Conservation (phyloP, 2,888 invertebrate species). For the Clostera curtula region DNA sequence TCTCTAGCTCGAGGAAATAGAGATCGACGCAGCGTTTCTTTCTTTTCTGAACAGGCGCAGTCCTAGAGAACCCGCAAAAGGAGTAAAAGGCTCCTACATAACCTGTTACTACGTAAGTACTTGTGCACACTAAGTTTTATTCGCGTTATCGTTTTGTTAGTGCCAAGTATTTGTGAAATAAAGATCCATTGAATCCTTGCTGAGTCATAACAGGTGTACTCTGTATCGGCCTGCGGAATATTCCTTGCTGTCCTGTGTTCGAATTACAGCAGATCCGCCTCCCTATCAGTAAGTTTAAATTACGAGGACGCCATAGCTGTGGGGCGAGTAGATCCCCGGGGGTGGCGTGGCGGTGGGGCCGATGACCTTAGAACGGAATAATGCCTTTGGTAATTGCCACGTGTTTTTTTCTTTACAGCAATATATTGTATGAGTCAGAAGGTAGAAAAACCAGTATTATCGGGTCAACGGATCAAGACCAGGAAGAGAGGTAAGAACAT, state of each 20-base stretch:
- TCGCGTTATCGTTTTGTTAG: slow-evolving; percentile 31
- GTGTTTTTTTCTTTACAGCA: slow-evolving; percentile 77
- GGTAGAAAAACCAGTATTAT: slow-evolving; percentile 99
- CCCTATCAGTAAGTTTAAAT: slow-evolving; percentile 39
- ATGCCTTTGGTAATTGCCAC: slow-evolving; percentile 58
- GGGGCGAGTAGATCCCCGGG: slow-evolving; percentile 26
- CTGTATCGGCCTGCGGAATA: slow-evolving; percentile 25
- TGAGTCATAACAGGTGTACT: slow-evolving; percentile 37
- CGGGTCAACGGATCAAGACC: slow-evolving; percentile 99
- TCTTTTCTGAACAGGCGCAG: slow-evolving; percentile 75
- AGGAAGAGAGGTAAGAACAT: slow-evolving; percentile 97
- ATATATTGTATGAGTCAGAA: slow-evolving; percentile 99
- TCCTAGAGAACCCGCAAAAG: slow-evolving; percentile 72
- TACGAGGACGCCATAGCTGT: slow-evolving; percentile 40
- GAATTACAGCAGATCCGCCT: slow-evolving; percentile 31
- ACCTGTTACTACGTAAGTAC: slow-evolving; percentile 74
- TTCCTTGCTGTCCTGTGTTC: slow-evolving; percentile 22
- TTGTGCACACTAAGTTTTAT: slow-evolving; percentile 40
- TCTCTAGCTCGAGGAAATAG: slow-evolving; percentile 68
- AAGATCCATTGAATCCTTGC: slow-evolving; percentile 26
- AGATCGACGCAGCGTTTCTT: slow-evolving; percentile 68
- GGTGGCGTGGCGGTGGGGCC: slow-evolving; percentile 40
- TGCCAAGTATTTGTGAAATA: slow-evolving; percentile 22
- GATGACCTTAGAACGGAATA: slow-evolving; percentile 56
- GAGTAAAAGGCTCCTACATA: slow-evolving; percentile 76